Evolutionary conservation across 2,113 vertebrate species (phyloP), one percentile per base, ranked within the genome.

Genomic region (Danionella cerebrum): DNA sequence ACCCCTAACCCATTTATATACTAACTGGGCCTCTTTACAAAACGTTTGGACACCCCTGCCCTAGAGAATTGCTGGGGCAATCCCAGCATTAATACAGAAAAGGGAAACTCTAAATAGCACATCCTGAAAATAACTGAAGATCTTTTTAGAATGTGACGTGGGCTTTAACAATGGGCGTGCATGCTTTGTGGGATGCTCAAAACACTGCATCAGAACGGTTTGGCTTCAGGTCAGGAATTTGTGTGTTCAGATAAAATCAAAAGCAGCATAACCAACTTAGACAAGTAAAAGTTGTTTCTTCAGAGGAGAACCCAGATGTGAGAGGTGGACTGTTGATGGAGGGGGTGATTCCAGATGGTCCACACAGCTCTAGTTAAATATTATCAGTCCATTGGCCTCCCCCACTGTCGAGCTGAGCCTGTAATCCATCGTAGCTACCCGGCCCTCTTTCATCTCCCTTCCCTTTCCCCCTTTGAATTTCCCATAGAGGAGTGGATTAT

Each of bases 301-400:
- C 33, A 39, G 47, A 63, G 36, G 19, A 52, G 22, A 35, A 24
- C 54, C 70, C 70, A 72, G 70, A 67, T 67, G 64, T 65, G 58
- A 67, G 41, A 62, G n/a, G n/a, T 29, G 19, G 21, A n/a, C 63
- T 60, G 42, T 64, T 55, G 55, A 59, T 41, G 33, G 18, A 59
- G 60, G 12, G 24, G 21, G 66, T 12, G 36, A 27, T 24, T 36
- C 57, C 45, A 71, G 52, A 71, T 70, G 62, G 70, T 76, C 44
- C 75, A 64, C 65, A 36, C 60, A 38, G 64, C 41, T 50, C 54
- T 75, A 65, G 79, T 79, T 81, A 79, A 78, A 80, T 69, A 76
- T 72, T 80, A 74, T 73, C 48, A 48, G 65, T 22, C 27, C 52
- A 42, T 50, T 11, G 24, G 51, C 52, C 41, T 57, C 52, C 35